phyloP scores from a whole-genome alignment of 1,140 invertebrate species.

The Ips typographus region DNA sequence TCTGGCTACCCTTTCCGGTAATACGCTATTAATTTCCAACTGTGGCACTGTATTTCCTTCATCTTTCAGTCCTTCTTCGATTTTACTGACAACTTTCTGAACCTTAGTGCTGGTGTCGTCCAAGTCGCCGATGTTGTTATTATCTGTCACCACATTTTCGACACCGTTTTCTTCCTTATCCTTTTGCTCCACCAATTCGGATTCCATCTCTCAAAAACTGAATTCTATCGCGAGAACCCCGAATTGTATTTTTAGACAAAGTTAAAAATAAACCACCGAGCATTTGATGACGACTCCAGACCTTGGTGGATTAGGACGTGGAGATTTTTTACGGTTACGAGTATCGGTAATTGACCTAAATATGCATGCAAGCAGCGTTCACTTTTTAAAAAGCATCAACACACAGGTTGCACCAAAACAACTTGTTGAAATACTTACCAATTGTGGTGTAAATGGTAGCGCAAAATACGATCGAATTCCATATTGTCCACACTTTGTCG shows the following conservation, averaged over 20 bases:
- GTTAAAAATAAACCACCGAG: slow-evolving; percentile 16
- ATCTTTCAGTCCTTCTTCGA: neutral
- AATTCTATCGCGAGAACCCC: slow-evolving; percentile 4
- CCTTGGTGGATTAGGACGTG: slow-evolving; percentile 9
- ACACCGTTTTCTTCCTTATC: neutral
- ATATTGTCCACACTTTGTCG: slow-evolving; percentile 76
- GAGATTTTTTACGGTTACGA: neutral
- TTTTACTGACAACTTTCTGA: neutral
- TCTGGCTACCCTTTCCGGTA: neutral
- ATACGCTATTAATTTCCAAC: neutral
- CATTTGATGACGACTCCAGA: neutral
- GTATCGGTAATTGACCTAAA: neutral
- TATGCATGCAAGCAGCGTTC: neutral
- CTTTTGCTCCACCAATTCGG: neutral
- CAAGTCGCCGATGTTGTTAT: neutral
- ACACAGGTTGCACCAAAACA: no score
- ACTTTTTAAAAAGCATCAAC: no score
- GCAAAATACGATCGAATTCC: slow-evolving; percentile 89
- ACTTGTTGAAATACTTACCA: slow-evolving; percentile 60
- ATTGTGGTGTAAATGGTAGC: slow-evolving; percentile 94
- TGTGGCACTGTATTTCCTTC: no score
- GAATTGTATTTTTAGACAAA: slow-evolving; percentile 13
- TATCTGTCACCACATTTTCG: neutral
- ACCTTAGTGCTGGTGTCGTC: neutral
- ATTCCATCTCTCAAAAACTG: slow-evolving; percentile 17